These are phyloP conservation scores for Takifugu rubripes DNA, from an alignment of 2,797 vertebrate species.

Conservation along the genomic window DNA sequence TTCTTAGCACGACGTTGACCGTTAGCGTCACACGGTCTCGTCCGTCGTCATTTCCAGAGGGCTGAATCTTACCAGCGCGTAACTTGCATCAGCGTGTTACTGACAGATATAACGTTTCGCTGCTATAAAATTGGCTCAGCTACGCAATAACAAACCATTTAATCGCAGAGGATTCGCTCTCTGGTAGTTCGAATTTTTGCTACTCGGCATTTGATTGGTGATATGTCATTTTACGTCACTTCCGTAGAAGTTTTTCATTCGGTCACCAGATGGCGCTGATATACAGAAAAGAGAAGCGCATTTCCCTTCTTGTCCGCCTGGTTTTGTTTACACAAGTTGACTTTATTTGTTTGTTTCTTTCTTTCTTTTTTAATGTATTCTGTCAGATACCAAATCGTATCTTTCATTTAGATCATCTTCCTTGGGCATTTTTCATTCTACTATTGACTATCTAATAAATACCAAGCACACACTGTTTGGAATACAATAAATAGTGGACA, in stretches of 20 bases:
- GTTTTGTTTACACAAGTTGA: too few relatives aligned
- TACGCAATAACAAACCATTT: not conserved
- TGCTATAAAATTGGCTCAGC: not conserved
- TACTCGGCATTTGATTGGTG: constrained; percentile 55
- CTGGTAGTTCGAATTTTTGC: constrained; percentile 57
- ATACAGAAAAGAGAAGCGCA: not conserved
- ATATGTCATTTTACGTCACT: constrained; percentile 34
- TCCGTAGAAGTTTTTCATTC: not conserved
- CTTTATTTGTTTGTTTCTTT: too few relatives aligned
- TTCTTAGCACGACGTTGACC: constrained; percentile 12
- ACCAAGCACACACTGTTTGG: too few relatives aligned
- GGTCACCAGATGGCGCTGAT: constrained; percentile 39
- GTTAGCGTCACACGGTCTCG: constrained; percentile 1
- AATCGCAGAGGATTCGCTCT: not conserved
- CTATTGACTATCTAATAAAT: too few relatives aligned
- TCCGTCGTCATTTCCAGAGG: not conserved
- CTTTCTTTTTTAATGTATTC: too few relatives aligned
- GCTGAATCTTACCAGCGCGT: constrained; percentile 6
- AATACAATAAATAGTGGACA: too few relatives aligned
- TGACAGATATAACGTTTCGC: too few relatives aligned
- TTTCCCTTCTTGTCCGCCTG: not conserved
- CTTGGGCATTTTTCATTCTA: too few relatives aligned
- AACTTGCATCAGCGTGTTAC: too few relatives aligned
- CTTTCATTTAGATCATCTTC: too few relatives aligned
- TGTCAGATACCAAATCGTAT: too few relatives aligned